A percentile compares a stretch with the other conserved stretches of the same genome.
Evolutionary conservation across 2,797 vertebrate species (phyloP).

Genomic region (Lepidocolaptes lacrymiger): DNA sequence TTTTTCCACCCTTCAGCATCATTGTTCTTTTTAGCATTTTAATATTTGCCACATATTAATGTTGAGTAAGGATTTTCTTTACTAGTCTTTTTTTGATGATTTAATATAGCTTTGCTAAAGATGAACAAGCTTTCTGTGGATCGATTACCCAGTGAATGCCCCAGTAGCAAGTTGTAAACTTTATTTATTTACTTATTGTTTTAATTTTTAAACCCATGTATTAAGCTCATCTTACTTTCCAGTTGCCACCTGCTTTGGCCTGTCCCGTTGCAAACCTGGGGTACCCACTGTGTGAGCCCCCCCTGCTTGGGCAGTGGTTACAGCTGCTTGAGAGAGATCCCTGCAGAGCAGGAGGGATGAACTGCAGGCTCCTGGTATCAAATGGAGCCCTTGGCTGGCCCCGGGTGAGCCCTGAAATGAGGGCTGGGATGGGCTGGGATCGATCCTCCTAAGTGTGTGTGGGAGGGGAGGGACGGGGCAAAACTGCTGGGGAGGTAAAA

Average conservation of each 20-base stretch:
- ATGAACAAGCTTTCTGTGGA: not conserved
- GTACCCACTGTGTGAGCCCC: not conserved
- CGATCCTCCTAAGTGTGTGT: not conserved
- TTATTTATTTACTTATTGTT: not conserved
- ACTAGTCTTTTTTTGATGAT: not conserved
- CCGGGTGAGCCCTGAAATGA: not conserved
- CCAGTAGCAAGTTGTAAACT: not conserved
- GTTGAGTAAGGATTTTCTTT: not conserved
- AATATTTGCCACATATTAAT: not conserved
- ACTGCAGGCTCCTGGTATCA: not conserved
- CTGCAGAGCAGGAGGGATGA: not conserved
- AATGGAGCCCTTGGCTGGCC: not conserved
- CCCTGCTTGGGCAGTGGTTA: not conserved
- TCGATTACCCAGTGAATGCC: not conserved
- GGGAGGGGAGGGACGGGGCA: not conserved
- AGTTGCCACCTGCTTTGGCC: not conserved
- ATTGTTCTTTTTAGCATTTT: not conserved
- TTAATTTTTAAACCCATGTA: not conserved
- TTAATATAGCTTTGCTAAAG: not conserved
- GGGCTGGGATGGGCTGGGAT: not conserved
- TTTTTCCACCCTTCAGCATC: not conserved
- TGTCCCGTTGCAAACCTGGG: rapidly evolving
- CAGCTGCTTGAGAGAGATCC: not conserved
- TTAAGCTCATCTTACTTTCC: not conserved
- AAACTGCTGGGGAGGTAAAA: not conserved